These are phyloP conservation scores for Helarctos malayanus DNA, from an alignment of 2,797 vertebrate genomes.

Conservation along the genomic window DNA sequence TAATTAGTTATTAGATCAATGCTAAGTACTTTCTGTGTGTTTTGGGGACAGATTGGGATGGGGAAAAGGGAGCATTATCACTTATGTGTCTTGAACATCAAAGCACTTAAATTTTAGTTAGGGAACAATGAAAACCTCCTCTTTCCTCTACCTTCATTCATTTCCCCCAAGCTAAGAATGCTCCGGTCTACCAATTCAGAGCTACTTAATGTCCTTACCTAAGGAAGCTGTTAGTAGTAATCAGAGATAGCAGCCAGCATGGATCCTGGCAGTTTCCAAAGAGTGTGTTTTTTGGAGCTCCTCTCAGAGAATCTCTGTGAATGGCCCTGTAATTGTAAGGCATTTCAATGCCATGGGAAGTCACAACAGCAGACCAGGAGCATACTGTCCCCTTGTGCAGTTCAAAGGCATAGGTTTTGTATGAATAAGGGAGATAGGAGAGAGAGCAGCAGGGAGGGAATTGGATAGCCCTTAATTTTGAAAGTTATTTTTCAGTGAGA, in stretches of 20 bases:
- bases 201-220: not conserved
- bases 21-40: not conserved
- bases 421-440: not conserved
- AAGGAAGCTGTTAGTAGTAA: not conserved
- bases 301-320: not conserved
- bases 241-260: not conserved
- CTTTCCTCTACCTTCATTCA: not conserved
- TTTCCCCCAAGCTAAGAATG: not conserved
- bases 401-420: not conserved
- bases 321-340: not conserved
- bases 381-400: fast-evolving
- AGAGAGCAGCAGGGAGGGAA: not conserved
- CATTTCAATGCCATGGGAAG: not conserved
- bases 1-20: not conserved
- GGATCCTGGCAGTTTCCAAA: not conserved
- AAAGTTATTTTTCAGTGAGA: slow-evolving; percentile 11
- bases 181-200: not conserved
- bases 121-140: not conserved
- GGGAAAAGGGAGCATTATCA: not conserved
- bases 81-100: not conserved
- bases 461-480: not conserved
- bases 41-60: not conserved
- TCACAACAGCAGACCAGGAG: not conserved
- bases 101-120: not conserved
- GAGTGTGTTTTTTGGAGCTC: not conserved